Base-by-base conservation (phyloP, 2,888 invertebrate genomes). In the Melolontha melolontha region DNA sequence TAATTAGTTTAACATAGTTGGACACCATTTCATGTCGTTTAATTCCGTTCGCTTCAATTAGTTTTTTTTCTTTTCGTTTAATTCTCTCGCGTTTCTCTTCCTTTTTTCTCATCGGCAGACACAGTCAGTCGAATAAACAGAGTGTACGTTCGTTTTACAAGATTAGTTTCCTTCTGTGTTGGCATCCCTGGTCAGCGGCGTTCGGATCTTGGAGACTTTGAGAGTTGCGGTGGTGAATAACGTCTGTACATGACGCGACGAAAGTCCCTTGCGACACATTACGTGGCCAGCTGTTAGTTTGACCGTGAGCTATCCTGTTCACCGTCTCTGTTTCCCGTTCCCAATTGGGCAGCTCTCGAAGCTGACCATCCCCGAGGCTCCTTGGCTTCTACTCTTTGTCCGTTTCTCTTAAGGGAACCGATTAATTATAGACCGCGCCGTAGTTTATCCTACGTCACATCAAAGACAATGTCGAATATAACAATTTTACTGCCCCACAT, bases 281-380 rank as follows among this genome's bases (percentile, higher is more conserved):
- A 83, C 82, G 82, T 82, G 83, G 83, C 82, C 81, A 79, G 81
- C 81, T 82, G 81, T 83, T 83, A 83, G 82, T 83, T 83, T 82
- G 82, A 82, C 82, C 83, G 80, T 83, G 82, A 82, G 81, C 81
- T 80, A 82, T 82, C 81, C 80, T 76, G 78, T 75, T 81, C 82
- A 80, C 82, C 47, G 59, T 62, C 49, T n/a, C 49, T 49, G 49
- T 11, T 11, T 22, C 11, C 16, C 22, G 49, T 49, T 49, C 59
- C 59, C 47, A 79, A 78, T 77, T 78, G 80, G 78, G 79, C 77
- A 73, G 71, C 76, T 76, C 77, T 79, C 78, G 75, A 79, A 78
- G 74, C 78, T 74, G 70, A 73, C 77, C 79, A 81, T 82, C 81
- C 77, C 78, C 81, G 80, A 81, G 81, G 79, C 75, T 79, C 74